Evolutionary conservation across 2,113 vertebrate species (phyloP).

Genomic region (Eulemur rufifrons): DNA sequence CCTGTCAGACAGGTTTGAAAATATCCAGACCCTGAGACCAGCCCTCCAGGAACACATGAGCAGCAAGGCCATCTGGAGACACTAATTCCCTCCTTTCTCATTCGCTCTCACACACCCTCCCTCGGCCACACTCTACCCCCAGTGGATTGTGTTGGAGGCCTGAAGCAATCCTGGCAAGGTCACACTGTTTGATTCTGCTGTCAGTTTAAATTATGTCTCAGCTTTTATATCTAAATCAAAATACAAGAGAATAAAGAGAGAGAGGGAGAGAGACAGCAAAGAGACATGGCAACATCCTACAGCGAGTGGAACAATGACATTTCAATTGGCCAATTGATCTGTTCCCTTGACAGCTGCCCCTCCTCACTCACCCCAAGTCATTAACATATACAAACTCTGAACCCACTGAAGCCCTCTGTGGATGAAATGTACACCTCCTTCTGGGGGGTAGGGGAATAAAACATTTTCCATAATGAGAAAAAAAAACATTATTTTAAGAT

Average conservation of each 20-base stretch:
- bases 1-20: neutral
- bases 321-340: constrained; percentile 84
- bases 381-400: constrained; percentile 29
- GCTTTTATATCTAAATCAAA: constrained; percentile 88
- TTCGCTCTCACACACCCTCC: neutral
- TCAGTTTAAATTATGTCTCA: constrained; percentile 86
- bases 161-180: constrained; percentile 85
- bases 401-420: neutral
- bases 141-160: constrained; percentile 27
- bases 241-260: constrained; percentile 75
- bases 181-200: constrained; percentile 83
- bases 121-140: constrained; percentile 52
- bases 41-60: constrained; percentile 12
- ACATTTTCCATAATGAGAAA: neutral
- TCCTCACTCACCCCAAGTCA: neutral
- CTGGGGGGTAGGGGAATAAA: neutral
- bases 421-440: neutral
- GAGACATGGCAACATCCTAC: constrained; percentile 72
- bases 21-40: neutral
- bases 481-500: neutral
- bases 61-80: constrained; percentile 65
- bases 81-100: neutral
- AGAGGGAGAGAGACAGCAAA: constrained; percentile 14
- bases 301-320: constrained; percentile 82
- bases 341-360: constrained; percentile 53